Evolutionary conservation across 2,888 invertebrate species (phyloP), one percentile per base, ranked within the genome.

Genomic region (Eucera pruinosa): DNA sequence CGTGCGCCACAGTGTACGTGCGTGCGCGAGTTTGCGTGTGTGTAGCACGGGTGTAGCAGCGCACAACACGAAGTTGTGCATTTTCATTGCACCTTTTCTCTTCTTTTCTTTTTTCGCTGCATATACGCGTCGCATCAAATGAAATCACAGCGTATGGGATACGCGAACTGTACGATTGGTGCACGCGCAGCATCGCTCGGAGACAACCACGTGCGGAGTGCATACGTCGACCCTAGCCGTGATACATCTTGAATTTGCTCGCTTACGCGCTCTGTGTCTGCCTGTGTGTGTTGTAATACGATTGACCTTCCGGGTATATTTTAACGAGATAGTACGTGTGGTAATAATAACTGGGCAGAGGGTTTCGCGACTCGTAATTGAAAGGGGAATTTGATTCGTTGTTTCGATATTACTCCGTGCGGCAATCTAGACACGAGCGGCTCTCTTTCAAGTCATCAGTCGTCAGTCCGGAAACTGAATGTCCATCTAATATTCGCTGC

Each of bases 51-150:
- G 52, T 60, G 23, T 39, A 15, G 33, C 15, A 61, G 47, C 41
- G 50, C 50, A 18, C 55, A 66, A 64, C 61, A 70, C 75, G 48
- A 50, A 60, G 41, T 43, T 47, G 27, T 36, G 33, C 20, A 48
- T 61, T 72, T 76, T 50, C 68, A 72, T 78, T 74, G 75, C 70
- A 75, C 57, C 52, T 67, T 80, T 70, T 39, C 64, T 55, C 67
- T 58, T 36, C 20, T 48, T 57, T 60, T 64, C 60, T 23, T 68
- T 45, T 47, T 50, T 25, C 68, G 69, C 77, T 71, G 77, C 76
- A 64, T 81, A 41, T 48, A 86, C 84, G 75, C 78, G 66, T 78
- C 75, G 80, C n/a, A 33, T 79, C 75, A 79, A 83, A 80, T 78
- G 69, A 80, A 81, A 67, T 65, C 72, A 43, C 45, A 25, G n/a